These are phyloP conservation scores for Cottus gobio DNA, from an alignment of 2,113 vertebrate species.

Conservation along the genomic window DNA sequence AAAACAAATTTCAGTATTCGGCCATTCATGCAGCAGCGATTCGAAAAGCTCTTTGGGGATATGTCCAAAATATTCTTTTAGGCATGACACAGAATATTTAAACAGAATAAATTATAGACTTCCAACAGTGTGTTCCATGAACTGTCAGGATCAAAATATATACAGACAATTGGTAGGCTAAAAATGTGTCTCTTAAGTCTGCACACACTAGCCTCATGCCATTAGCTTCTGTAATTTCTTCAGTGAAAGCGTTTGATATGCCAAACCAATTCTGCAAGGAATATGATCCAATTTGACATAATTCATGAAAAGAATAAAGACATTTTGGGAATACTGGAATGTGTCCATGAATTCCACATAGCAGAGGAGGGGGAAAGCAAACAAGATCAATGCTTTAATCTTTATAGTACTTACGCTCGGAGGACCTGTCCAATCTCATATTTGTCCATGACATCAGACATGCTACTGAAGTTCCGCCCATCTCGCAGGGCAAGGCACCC, in stretches of 20 bases:
- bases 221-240: slow-evolving; percentile 37
- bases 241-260: slow-evolving; percentile 11
- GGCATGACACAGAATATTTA: slow-evolving; percentile 25
- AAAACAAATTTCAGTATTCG: slow-evolving; percentile 27
- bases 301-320: slow-evolving; percentile 44
- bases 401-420: slow-evolving; percentile 83
- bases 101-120: slow-evolving; percentile 17
- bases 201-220: slow-evolving; percentile 5
- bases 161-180: slow-evolving; percentile 10
- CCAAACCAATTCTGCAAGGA: slow-evolving; percentile 39
- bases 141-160: slow-evolving; percentile 34
- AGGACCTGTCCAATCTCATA: slow-evolving; percentile 89
- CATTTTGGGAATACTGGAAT: slow-evolving; percentile 5
- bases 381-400: slow-evolving; percentile 8
- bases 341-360: slow-evolving; percentile 40
- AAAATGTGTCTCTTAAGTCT: slow-evolving; percentile 18
- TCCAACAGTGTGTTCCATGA: slow-evolving; percentile 26
- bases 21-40: slow-evolving; percentile 20
- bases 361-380: background rate
- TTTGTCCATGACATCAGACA: slow-evolving; percentile 88
- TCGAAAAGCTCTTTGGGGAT: slow-evolving; percentile 44
- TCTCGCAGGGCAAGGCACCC: slow-evolving; percentile 88
- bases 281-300: slow-evolving; percentile 28
- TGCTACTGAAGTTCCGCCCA: slow-evolving; percentile 84
- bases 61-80: slow-evolving; percentile 13